Evolutionary conservation across 1,140 invertebrate species (phyloP).

Genomic region (Bombus polaris): DNA sequence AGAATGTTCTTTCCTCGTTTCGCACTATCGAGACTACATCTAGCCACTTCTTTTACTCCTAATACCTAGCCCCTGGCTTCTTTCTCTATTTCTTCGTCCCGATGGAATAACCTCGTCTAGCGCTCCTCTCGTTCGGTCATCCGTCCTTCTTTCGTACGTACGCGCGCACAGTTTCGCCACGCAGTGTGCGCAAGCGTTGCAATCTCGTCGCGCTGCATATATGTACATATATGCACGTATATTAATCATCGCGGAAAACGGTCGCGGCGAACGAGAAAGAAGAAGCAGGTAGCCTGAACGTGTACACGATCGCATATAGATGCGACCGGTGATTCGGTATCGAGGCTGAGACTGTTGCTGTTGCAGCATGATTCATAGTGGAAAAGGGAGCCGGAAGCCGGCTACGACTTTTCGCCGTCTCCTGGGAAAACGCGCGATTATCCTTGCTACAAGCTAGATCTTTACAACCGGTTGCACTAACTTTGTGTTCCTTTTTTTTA

Average conservation of each 20-base stretch:
- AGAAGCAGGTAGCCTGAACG: conserved; percentile 39
- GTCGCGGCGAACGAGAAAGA: conserved; percentile 25
- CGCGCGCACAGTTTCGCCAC: conserved; percentile 53
- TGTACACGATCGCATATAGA: neutral
- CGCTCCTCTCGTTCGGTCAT: conserved; percentile 30
- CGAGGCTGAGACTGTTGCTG: neutral
- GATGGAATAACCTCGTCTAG: neutral
- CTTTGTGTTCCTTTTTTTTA: neutral
- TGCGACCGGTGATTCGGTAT: conserved; percentile 9
- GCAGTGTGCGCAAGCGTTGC: conserved; percentile 18
- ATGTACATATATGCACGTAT: conserved; percentile 27
- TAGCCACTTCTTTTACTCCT: conserved; percentile 23
- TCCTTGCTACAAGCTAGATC: neutral
- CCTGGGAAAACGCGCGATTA: conserved; percentile 33
- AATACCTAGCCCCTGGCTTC: neutral
- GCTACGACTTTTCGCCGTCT: conserved; percentile 12
- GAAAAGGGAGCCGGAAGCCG: conserved; percentile 38
- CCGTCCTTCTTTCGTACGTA: conserved; percentile 25
- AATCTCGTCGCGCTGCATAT: conserved; percentile 41
- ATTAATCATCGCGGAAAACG: conserved; percentile 72
- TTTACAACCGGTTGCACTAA: conserved; percentile 13
- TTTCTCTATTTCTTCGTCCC: conserved; percentile 40
- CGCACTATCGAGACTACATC: conserved; percentile 37
- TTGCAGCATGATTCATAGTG: conserved; percentile 35
- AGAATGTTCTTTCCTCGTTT: conserved; percentile 20